Evolutionary conservation across 2,113 vertebrate species (phyloP).

Genomic region (Gambusia affinis): DNA sequence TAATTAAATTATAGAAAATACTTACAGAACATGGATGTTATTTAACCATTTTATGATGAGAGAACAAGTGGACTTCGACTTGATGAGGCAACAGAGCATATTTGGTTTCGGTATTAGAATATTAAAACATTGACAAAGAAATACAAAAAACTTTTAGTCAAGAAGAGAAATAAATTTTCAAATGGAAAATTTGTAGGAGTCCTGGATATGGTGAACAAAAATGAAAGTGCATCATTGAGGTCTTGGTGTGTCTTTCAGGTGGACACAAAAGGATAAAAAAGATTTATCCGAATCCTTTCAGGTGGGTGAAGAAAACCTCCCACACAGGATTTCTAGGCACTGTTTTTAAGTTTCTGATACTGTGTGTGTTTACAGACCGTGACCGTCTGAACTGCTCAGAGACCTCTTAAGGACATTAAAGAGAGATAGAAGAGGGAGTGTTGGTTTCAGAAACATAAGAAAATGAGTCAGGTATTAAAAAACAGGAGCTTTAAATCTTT

Average conservation of each 20-base stretch:
- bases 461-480: constrained; percentile 25
- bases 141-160: not conserved
- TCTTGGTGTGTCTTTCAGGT: not conserved
- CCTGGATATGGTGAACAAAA: not conserved
- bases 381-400: constrained; percentile 37
- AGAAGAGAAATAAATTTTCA: not conserved
- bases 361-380: constrained; percentile 29
- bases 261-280: not conserved
- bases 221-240: not conserved
- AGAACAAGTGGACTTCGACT: not conserved
- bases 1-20: not conserved
- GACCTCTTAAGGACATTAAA: constrained; percentile 17
- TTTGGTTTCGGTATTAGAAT: not conserved
- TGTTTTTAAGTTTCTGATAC: constrained; percentile 28
- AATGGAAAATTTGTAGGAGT: not conserved
- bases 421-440: constrained; percentile 10
- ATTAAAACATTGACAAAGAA: not conserved
- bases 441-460: not conserved
- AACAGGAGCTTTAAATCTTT: constrained; percentile 5
- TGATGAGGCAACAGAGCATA: not conserved
- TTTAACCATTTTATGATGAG: not conserved
- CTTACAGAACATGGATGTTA: not conserved
- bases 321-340: constrained; percentile 27
- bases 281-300: not conserved
- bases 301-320: constrained; percentile 32